These are phyloP conservation scores for Drosophila ficusphila DNA, from an alignment of 1,140 invertebrate species.

Conservation along the genomic window DNA sequence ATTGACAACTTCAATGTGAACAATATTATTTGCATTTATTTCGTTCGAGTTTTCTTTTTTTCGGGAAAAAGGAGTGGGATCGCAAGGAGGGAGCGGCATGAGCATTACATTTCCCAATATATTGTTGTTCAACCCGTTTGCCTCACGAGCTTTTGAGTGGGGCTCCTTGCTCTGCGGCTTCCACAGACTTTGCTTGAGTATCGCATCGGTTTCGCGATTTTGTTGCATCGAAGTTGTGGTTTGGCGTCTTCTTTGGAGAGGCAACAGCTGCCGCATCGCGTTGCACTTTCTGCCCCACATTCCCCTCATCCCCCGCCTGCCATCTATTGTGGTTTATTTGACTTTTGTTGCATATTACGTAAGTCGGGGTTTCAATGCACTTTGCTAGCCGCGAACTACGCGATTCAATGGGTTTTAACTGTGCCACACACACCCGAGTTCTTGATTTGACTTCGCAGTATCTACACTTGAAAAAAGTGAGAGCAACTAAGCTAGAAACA, in stretches of 20 bases:
- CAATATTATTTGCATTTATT: conserved; percentile 75
- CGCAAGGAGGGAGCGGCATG: neutral
- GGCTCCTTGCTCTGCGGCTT: conserved; percentile 18
- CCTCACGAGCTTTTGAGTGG: neutral
- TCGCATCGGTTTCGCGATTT: conserved; percentile 34
- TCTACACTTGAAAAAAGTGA: neutral
- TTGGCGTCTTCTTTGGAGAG: conserved; percentile 24
- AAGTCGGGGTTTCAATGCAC: conserved; percentile 47
- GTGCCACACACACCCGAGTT: conserved; percentile 50
- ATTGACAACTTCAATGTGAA: conserved; percentile 70
- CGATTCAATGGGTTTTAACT: conserved; percentile 51
- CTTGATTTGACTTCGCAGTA: conserved; percentile 16
- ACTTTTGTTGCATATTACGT: conserved; percentile 73
- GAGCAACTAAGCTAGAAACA: too few relatives aligned
- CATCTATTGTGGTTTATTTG: conserved; percentile 63
- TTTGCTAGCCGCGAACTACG: conserved; percentile 27
- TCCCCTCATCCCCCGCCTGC: neutral
- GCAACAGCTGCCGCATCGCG: conserved; percentile 37
- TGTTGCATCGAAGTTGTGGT: conserved; percentile 34
- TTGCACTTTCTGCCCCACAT: conserved; percentile 34
- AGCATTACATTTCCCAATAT: conserved; percentile 18
- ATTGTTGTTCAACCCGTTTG: neutral
- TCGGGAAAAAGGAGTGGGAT: conserved; percentile 7
- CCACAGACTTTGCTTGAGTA: conserved; percentile 1
- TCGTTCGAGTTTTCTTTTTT: conserved; percentile 14